Evolutionary conservation across 2,888 invertebrate species (phyloP).

Genomic region (Atrina japonica): DNA sequence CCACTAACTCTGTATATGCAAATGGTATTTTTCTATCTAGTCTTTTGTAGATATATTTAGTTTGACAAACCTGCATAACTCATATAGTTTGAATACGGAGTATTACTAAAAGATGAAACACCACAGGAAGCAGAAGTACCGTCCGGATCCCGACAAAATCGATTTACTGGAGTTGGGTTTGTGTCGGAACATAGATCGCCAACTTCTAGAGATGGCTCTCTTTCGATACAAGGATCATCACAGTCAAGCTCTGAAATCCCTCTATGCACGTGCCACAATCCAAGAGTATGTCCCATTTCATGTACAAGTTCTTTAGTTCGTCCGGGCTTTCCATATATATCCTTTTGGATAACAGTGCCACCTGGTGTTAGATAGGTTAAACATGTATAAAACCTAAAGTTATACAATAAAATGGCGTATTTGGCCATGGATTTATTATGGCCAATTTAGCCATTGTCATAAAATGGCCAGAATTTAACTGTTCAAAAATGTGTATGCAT

Average conservation of each 20-base stretch:
- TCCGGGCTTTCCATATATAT: slow-evolving; percentile 66
- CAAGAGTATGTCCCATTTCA: slow-evolving; percentile 78
- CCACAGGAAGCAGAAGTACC: slow-evolving; percentile 56
- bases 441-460: no score
- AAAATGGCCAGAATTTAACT: no score
- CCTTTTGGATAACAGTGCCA: slow-evolving; percentile 72
- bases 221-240: slow-evolving; percentile 73
- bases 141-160: slow-evolving; percentile 68
- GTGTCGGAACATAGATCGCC: slow-evolving; percentile 79
- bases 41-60: no score
- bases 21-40: no score
- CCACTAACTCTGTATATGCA: no score
- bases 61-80: slow-evolving; percentile 69
- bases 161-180: slow-evolving; percentile 71
- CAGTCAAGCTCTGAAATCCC: slow-evolving; percentile 76
- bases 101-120: slow-evolving; percentile 58
- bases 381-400: neutral
- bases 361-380: slow-evolving; percentile 58
- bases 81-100: slow-evolving; percentile 77
- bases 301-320: slow-evolving; percentile 73
- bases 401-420: no score
- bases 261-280: slow-evolving; percentile 79
- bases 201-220: slow-evolving; percentile 68
- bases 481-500: no score
- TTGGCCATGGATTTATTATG: no score